Percentiles rank a stretch among this genome's conserved stretches.
Conservation (phyloP, 2,113 vertebrate genomes). For the Abramis brama region DNA sequence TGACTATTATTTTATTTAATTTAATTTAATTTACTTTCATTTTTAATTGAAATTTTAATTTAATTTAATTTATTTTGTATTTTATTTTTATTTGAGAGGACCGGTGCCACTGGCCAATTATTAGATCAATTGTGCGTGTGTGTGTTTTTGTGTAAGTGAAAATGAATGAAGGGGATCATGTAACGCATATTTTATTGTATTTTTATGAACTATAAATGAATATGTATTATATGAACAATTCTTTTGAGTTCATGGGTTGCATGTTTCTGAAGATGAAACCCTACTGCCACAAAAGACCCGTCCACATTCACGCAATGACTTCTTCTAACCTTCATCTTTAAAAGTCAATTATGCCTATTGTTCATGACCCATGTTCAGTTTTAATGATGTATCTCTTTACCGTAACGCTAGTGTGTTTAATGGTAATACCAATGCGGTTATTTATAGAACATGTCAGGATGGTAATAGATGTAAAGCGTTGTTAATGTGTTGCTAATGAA, state of each 20-base stretch:
- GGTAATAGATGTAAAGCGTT: slow-evolving; percentile 97
- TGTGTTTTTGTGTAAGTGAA: no score
- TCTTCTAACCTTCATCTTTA: background rate
- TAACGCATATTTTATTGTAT: background rate
- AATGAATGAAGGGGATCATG: no score
- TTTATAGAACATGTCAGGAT: slow-evolving; percentile 98
- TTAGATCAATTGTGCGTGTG: no score
- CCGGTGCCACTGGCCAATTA: no score
- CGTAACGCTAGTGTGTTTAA: slow-evolving; percentile 88
- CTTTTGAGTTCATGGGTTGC: background rate
- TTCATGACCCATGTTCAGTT: slow-evolving; percentile 97
- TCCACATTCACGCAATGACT: background rate
- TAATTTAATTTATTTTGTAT: background rate
- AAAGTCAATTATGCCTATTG: slow-evolving; percentile 83
- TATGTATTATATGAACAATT: no score
- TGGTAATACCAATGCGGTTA: slow-evolving; percentile 88
- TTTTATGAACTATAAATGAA: no score
- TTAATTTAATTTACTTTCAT: background rate
- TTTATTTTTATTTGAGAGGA: background rate
- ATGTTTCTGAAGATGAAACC: background rate
- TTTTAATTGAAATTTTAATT: background rate
- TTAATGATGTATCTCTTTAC: slow-evolving; percentile 96
- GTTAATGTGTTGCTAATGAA: slow-evolving; percentile 99
- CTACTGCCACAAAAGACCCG: background rate
- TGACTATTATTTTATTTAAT: background rate